Evolutionary conservation across 2,113 vertebrate genomes (phyloP).

Genomic region (human): DNA sequence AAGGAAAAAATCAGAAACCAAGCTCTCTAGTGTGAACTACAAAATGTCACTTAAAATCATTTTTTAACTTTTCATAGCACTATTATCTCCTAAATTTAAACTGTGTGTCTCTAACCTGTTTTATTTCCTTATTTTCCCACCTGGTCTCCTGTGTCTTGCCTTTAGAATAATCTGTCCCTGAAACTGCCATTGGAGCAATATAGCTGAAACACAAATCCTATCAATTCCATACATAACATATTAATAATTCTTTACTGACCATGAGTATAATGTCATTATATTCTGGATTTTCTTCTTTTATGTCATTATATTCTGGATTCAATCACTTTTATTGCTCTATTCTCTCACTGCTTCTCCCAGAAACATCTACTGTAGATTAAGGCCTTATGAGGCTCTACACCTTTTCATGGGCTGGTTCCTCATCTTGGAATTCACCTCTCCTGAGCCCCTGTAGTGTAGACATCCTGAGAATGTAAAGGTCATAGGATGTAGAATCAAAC

Average conservation of each 20-base stretch:
- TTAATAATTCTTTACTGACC: not conserved
- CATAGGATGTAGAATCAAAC: not conserved
- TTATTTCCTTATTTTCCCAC: not conserved
- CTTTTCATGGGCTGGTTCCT: not conserved
- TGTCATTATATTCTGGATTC: not conserved
- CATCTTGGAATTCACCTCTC: not conserved
- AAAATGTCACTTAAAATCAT: not conserved
- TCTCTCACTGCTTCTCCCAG: not conserved
- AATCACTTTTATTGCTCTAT: not conserved
- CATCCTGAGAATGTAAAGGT: not conserved
- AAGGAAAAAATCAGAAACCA: not conserved
- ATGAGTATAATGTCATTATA: no score
- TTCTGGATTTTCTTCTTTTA: no score
- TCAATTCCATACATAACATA: not conserved
- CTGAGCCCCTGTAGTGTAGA: not conserved
- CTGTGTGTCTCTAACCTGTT: not conserved
- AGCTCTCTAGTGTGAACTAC: not conserved
- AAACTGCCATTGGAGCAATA: not conserved
- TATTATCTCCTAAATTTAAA: not conserved
- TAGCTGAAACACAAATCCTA: not conserved
- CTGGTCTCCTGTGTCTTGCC: not conserved
- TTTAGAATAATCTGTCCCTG: not conserved
- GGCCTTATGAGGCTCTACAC: not conserved
- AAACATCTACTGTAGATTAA: not conserved
- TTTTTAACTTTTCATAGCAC: not conserved